A percentile compares a stretch with the other conserved stretches of the same genome.
Evolutionary conservation across 2,797 vertebrate genomes (phyloP).

Genomic region (Melanotaenia parkinsoni): DNA sequence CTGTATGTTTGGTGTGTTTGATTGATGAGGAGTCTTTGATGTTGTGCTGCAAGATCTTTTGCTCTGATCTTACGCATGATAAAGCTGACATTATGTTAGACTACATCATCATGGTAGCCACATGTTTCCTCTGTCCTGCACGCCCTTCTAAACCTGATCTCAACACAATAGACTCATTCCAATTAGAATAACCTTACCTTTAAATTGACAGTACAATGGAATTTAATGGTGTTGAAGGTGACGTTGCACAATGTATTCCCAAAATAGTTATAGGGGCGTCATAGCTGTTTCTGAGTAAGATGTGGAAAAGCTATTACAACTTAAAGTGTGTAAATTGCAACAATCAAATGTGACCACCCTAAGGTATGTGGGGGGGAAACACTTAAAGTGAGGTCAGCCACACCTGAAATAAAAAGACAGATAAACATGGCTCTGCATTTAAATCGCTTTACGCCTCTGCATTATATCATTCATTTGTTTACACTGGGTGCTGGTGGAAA

Average conservation of each 20-base stretch:
- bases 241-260: conserved; percentile 43
- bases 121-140: conserved; percentile 34
- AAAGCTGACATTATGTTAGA: conserved; percentile 54
- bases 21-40: conserved; percentile 67
- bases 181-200: conserved; percentile 63
- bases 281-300: conserved; percentile 57
- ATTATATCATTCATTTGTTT: conserved; percentile 52
- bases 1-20: conserved; percentile 30
- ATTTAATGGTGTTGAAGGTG: conserved; percentile 52
- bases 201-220: conserved; percentile 65
- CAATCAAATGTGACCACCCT: conserved; percentile 64
- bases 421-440: conserved; percentile 45
- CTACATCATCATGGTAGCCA: conserved; percentile 23
- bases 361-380: conserved; percentile 46
- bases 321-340: conserved; percentile 70
- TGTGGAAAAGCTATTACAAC: conserved; percentile 67
- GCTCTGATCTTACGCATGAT: conserved; percentile 64
- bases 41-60: conserved; percentile 58
- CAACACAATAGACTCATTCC: conserved; percentile 55
- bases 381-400: conserved; percentile 51
- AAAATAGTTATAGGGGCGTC: conserved; percentile 71
- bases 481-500: conserved; percentile 28
- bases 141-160: conserved; percentile 35
- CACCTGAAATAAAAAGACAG: conserved; percentile 46
- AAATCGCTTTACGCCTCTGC: conserved; percentile 45